phyloP scores from a whole-genome alignment of 2,113 vertebrate genomes.

The Elephantulus edwardii region DNA sequence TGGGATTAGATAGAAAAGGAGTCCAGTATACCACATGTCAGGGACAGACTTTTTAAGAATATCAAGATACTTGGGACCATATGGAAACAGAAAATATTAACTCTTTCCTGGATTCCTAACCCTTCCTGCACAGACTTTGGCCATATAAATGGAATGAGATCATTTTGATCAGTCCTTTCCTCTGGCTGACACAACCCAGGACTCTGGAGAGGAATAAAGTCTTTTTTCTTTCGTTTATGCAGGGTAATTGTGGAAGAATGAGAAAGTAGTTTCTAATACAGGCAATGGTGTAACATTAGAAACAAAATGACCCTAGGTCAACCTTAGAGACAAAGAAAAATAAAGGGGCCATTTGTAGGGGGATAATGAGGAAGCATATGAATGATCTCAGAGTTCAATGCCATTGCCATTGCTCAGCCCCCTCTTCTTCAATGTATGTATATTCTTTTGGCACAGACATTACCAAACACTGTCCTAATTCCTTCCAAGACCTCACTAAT shows the following conservation, averaged over 20 bases:
- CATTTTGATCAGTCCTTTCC: conserved; percentile 17
- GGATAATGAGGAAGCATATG: conserved; percentile 58
- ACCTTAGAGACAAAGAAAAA: conserved; percentile 57
- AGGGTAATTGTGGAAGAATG: conserved; percentile 13
- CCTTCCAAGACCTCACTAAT: conserved; percentile 60
- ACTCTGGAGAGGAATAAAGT: background rate
- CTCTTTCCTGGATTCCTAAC: background rate
- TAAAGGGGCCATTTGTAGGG: conserved; percentile 63
- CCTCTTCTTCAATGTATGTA: conserved; percentile 46
- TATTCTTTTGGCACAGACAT: conserved; percentile 46
- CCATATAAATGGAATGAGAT: background rate
- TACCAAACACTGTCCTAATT: conserved; percentile 63
- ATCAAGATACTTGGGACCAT: background rate
- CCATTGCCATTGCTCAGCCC: conserved; percentile 64
- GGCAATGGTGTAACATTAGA: conserved; percentile 68
- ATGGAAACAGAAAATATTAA: background rate
- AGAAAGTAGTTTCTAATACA: conserved; percentile 35
- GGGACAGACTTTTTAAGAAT: background rate
- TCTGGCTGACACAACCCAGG: background rate
- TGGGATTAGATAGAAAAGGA: background rate
- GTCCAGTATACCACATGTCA: background rate
- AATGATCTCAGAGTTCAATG: conserved; percentile 71
- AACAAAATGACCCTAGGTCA: conserved; percentile 65
- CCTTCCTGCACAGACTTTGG: background rate
- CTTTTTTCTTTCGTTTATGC: conserved; percentile 49